Percentiles rank a stretch among this genome's conserved stretches.
Conservation (phyloP, 2,888 invertebrate genomes). For the Idaea biselata region DNA sequence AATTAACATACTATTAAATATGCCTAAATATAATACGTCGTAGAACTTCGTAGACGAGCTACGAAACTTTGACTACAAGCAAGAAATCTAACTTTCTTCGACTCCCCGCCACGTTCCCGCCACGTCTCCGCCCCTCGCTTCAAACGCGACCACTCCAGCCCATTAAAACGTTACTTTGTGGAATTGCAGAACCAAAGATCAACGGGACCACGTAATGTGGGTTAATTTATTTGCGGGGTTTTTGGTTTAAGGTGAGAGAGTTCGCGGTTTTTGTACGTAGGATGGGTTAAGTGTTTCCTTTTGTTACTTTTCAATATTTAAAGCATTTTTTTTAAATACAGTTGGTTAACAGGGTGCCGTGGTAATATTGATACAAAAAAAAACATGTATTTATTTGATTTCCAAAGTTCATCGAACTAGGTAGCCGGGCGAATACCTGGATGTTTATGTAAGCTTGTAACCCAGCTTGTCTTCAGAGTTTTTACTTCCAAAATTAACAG, state of each 20-base stretch:
- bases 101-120: not conserved
- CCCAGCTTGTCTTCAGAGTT: too few relatives aligned
- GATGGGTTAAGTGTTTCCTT: not conserved
- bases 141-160: not conserved
- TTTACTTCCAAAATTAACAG: too few relatives aligned
- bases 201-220: conserved; percentile 52
- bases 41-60: not conserved
- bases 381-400: too few relatives aligned
- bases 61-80: not conserved
- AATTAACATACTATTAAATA: too few relatives aligned
- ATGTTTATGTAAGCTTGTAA: too few relatives aligned
- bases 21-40: too few relatives aligned
- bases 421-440: too few relatives aligned
- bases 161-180: conserved; percentile 38
- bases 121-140: not conserved
- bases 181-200: conserved; percentile 53
- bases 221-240: conserved; percentile 52
- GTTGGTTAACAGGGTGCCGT: too few relatives aligned
- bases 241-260: conserved; percentile 23
- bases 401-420: too few relatives aligned
- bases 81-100: too few relatives aligned
- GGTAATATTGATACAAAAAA: too few relatives aligned
- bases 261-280: conserved; percentile 7
- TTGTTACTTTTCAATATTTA: not conserved
- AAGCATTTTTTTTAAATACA: too few relatives aligned